Evolutionary conservation across 2,888 invertebrate genomes (phyloP).

Genomic region (Anorthoa munda): DNA sequence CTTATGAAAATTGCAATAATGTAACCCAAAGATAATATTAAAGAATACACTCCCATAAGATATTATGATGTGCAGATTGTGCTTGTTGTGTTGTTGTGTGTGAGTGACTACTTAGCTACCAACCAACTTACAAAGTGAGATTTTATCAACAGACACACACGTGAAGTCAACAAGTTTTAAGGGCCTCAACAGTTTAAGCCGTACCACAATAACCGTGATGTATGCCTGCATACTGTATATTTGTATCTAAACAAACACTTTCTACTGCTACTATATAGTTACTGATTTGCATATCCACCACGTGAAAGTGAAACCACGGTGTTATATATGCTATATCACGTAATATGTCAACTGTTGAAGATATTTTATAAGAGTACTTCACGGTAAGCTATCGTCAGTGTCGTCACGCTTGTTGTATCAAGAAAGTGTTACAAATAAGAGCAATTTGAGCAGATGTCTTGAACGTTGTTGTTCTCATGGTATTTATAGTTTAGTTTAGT

Average conservation of each 20-base stretch:
- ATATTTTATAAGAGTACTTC: slow-evolving; percentile 36
- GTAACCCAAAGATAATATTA: too few relatives aligned
- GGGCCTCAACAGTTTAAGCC: not conserved
- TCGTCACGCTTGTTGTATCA: slow-evolving; percentile 47
- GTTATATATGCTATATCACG: slow-evolving; percentile 39
- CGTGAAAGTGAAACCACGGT: slow-evolving; percentile 57
- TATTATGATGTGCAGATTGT: too few relatives aligned
- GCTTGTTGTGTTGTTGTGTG: too few relatives aligned
- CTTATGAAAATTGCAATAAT: too few relatives aligned
- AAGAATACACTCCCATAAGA: too few relatives aligned
- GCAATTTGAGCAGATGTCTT: not conserved
- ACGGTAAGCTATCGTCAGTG: slow-evolving; percentile 12
- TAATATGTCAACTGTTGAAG: slow-evolving; percentile 52
- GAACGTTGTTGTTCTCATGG: not conserved
- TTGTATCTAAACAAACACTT: slow-evolving; percentile 37
- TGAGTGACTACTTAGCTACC: too few relatives aligned
- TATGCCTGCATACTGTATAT: slow-evolving; percentile 15
- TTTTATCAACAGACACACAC: not conserved
- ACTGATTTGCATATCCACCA: slow-evolving; percentile 56
- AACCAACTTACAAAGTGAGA: not conserved
- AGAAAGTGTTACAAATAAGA: slow-evolving; percentile 45
- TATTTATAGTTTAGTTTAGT: not conserved
- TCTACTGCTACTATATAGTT: slow-evolving; percentile 45
- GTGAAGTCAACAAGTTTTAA: not conserved
- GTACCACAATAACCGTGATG: not conserved